phyloP scores from a whole-genome alignment of 2,113 vertebrate genomes.

The Heteronetta atricapilla region DNA sequence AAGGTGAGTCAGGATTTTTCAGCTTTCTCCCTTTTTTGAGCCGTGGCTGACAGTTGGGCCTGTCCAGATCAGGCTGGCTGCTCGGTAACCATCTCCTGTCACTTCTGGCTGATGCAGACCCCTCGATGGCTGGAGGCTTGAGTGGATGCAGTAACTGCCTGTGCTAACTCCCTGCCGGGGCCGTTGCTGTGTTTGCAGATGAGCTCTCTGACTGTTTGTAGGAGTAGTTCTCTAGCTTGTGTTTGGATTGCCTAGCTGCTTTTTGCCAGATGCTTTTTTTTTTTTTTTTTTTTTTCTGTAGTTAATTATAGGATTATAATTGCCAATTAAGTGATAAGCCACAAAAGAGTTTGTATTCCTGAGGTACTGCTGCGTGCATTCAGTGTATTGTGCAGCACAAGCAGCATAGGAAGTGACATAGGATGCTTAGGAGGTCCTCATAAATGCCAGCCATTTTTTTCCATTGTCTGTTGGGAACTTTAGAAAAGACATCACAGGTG shows the following conservation, averaged over 20 bases:
- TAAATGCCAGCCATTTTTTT: not conserved
- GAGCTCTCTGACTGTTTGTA: not conserved
- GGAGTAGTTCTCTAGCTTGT: not conserved
- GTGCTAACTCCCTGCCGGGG: not conserved
- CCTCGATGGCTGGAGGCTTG: not conserved
- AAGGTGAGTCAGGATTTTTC: not conserved
- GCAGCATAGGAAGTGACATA: not conserved
- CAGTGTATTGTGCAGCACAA: not conserved
- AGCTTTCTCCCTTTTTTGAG: not conserved
- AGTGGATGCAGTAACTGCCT: not conserved
- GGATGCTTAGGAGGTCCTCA: not conserved
- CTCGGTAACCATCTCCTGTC: not conserved
- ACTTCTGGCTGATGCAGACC: not conserved
- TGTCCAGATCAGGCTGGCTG: not conserved
- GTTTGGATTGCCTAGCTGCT: conserved; percentile 6
- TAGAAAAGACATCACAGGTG: not conserved
- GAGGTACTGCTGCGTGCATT: not conserved
- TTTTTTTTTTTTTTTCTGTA: not conserved
- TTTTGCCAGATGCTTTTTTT: conserved; percentile 40
- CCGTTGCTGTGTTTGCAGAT: not conserved
- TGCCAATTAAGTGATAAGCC: conserved; percentile 59
- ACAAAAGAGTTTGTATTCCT: conserved; percentile 37
- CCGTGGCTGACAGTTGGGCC: not conserved
- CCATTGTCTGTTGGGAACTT: not conserved
- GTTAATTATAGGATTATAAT: conserved; percentile 68